phyloP scores from a whole-genome alignment of 37 sponge, comb jelly and placozoan genomes.

The Halisarca cf. caerulea region DNA sequence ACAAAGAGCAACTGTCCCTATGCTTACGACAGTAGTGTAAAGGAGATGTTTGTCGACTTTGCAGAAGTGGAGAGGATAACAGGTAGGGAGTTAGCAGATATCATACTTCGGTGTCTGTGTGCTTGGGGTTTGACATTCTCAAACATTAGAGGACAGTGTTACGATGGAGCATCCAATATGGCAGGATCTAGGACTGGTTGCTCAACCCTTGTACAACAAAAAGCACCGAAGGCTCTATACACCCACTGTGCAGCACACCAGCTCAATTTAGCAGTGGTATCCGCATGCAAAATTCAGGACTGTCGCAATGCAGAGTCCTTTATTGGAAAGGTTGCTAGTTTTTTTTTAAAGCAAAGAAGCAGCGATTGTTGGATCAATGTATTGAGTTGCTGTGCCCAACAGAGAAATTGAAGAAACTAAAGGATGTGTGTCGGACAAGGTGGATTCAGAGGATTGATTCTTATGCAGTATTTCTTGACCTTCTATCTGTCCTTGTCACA shows the following conservation, averaged over 20 bases:
- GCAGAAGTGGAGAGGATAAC: slow-evolving; percentile 59
- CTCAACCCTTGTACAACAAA: slow-evolving; percentile 28
- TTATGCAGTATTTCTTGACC: slow-evolving; percentile 51
- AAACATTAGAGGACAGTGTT: slow-evolving; percentile 55
- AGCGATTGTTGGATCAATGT: slow-evolving; percentile 30
- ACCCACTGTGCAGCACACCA: slow-evolving; percentile 54
- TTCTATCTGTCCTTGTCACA: slow-evolving; percentile 30
- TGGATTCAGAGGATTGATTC: slow-evolving; percentile 13
- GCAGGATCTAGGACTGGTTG: slow-evolving; percentile 43
- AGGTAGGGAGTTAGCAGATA: slow-evolving; percentile 30
- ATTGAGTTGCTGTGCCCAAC: slow-evolving; percentile 14
- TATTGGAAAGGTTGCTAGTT: slow-evolving; percentile 48
- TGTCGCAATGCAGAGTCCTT: slow-evolving; percentile 45
- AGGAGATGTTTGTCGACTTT: slow-evolving; percentile 56
- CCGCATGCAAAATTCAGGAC: slow-evolving; percentile 42
- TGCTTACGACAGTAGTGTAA: slow-evolving; percentile 4
- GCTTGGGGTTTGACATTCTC: slow-evolving; percentile 12
- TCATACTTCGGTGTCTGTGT: slow-evolving; percentile 26
- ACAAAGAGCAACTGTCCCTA: slow-evolving; percentile 54
- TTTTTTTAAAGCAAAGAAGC: slow-evolving; percentile 55
- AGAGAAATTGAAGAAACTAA: slow-evolving; percentile 21
- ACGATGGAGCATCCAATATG: slow-evolving; percentile 65
- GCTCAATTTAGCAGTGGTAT: slow-evolving; percentile 49
- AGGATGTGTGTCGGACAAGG: slow-evolving; percentile 55
- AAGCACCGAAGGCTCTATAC: slow-evolving; percentile 37